Conservation (phyloP, 2,888 invertebrate species). For the Meghimatium bilineatum region DNA sequence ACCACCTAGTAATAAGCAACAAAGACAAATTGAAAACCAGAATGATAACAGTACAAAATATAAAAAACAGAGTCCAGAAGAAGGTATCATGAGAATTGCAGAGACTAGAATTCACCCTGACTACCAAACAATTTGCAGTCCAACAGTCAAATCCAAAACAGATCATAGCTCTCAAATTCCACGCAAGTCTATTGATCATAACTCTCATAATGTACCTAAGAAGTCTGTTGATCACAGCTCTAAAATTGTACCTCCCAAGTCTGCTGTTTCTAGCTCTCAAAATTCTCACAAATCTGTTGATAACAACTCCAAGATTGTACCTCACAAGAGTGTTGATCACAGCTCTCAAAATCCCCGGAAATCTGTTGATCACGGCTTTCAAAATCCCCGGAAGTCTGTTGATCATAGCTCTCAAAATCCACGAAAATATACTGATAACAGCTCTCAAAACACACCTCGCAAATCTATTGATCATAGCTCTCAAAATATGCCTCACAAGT, state of each 20-base stretch:
- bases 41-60: conserved; percentile 1
- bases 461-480: neutral
- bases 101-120: conserved; percentile 31
- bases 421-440: conserved; percentile 38
- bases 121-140: conserved; percentile 22
- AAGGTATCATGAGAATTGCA: conserved; percentile 17
- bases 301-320: neutral
- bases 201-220: neutral
- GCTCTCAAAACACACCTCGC: neutral
- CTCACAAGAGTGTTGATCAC: neutral
- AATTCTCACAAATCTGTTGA: neutral
- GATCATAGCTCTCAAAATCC: neutral
- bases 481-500: neutral
- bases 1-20: neutral
- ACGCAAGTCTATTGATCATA: conserved; percentile 34
- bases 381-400: neutral
- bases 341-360: neutral
- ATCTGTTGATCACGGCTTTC: neutral
- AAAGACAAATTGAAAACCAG: neutral
- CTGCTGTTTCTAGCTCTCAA: conserved; percentile 29
- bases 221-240: conserved; percentile 39
- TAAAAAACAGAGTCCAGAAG: too few relatives aligned
- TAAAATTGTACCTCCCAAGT: neutral
- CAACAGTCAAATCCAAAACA: conserved; percentile 7
- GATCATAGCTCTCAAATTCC: conserved; percentile 3